Base-by-base conservation (phyloP, 2,113 vertebrate species). In the Lethenteron camtschaticum region DNA sequence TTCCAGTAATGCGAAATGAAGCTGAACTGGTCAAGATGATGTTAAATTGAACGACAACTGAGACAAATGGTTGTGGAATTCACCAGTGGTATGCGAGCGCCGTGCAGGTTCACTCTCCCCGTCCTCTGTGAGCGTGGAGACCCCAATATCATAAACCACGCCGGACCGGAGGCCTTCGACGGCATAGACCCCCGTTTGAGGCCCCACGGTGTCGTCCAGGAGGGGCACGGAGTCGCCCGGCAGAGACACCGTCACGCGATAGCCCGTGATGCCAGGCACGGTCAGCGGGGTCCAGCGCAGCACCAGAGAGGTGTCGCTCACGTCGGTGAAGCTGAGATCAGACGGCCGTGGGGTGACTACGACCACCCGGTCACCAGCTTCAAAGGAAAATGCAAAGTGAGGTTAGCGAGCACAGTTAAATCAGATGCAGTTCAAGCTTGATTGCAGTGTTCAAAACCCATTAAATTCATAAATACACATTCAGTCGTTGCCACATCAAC, bases 141-240 rank as follows among this genome's bases (percentile, higher is more conserved):
- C 82, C 73, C 86, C 92, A 77, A 99, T 87, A 83, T 96, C 88
- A 74, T 99, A 99, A 83, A 88, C 88, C 81, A 99, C 88, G 74
- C 94, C 92, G 2, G 94, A 92, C 74, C 96, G 89, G 84, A 99
- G 78, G 73, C 92, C 92, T 73, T 84, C 81, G 3, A 99, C 88
- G 55, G 87, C 95, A 77, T 91, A 99, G 73, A 89, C 84, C 75
- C 87, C 87, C 70, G 85, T 81, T 56, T 82, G 82, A 72, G 90
- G 80, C 79, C 82, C 78, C 77, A 96, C 87, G 81, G 83, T 80
- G 80, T 95, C 90, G 82, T 95, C 87, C 79, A 95, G 89, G 78
- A 99, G 87, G 71, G 94, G 94, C 72, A 87, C 79, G 71, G 85
- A 90, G 75, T 97, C 94, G 73, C 92, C 94, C 57, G 87, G 85